Percentiles rank a stretch among this genome's conserved stretches.
Evolutionary conservation across 1,140 invertebrate genomes (phyloP).

Genomic region (Pinna nobilis): DNA sequence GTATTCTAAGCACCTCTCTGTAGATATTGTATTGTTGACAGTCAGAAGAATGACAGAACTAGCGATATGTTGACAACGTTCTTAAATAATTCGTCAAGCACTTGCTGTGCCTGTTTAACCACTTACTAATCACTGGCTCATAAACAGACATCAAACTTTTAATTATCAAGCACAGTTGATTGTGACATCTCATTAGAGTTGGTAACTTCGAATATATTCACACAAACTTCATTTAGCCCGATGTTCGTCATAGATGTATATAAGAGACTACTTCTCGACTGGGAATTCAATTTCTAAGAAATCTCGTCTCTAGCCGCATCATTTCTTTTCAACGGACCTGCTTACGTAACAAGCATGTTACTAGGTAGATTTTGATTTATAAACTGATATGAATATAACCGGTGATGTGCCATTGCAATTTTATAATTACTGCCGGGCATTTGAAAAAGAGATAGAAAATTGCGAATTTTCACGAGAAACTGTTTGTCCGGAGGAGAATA

Average conservation of each 20-base stretch:
- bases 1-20: no score
- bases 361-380: not conserved
- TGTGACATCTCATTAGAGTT: slow-evolving; percentile 18
- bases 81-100: no score
- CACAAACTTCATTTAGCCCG: not conserved
- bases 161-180: slow-evolving; percentile 17
- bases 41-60: no score
- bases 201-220: slow-evolving; percentile 1
- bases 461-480: slow-evolving; percentile 12
- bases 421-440: slow-evolving; percentile 50
- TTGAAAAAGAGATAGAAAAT: slow-evolving; percentile 48
- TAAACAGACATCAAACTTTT: slow-evolving; percentile 4
- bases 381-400: slow-evolving; percentile 26
- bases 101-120: no score
- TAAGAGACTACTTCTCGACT: not conserved
- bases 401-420: slow-evolving; percentile 44
- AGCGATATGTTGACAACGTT: no score
- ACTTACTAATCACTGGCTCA: no score
- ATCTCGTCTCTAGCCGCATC: not conserved
- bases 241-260: not conserved
- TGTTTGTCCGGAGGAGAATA: slow-evolving; percentile 2
- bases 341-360: not conserved
- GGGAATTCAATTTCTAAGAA: not conserved
- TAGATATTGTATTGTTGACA: no score
- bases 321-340: not conserved